Evolutionary conservation across 2,113 vertebrate species (phyloP), one percentile per base, ranked within the genome.

Genomic region (Tautogolabrus adspersus): DNA sequence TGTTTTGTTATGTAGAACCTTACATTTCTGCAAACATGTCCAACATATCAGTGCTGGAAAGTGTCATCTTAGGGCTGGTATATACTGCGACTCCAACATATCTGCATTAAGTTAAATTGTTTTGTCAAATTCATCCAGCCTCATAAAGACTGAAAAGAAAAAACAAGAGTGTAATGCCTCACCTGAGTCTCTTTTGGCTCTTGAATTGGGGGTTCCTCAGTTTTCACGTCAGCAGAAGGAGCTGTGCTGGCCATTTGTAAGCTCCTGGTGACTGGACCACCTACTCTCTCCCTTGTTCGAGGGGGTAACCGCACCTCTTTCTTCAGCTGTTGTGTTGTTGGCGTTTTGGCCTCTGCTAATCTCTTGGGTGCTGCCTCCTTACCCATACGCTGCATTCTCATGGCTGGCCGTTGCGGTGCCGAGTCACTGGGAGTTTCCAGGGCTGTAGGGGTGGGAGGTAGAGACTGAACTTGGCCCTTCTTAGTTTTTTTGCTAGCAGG

Each of bases 181-280:
- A 93, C 90, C 90, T 93, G 92, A 81, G 88, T 92, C 85, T 96
- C 95, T 93, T 96, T 97, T 66, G 95, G 86, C 67, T 97, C 96
- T 83, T 93, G 94, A 88, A 80, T 92, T 68, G 93, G 66, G 70
- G 91, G 85, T 67, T 94, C 89, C 30, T 97, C 97, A 1, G 91
- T 90, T 81, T 95, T 96, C 85, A 8, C 93, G 59, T 97, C 97
- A 37, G 89, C 86, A 49, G 92, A 74, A 71, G 96, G 94, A 5
- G 93, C 88, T 5, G 94, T 83, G 69, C 81, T 95, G 0, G 95
- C 94, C 89, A 96, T 95, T 87, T 98, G 97, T 47, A 96, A 90
- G 90, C 97, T 99, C 38, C 98, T 95, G 34, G 97, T 99, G 74
- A 99, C 86, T 0, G 98, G 97, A 58, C 98, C 97, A 26, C 97